Evolutionary conservation across 1,140 invertebrate species (phyloP), one percentile per base, ranked within the genome.

Genomic region (Drosophila watanabei): DNA sequence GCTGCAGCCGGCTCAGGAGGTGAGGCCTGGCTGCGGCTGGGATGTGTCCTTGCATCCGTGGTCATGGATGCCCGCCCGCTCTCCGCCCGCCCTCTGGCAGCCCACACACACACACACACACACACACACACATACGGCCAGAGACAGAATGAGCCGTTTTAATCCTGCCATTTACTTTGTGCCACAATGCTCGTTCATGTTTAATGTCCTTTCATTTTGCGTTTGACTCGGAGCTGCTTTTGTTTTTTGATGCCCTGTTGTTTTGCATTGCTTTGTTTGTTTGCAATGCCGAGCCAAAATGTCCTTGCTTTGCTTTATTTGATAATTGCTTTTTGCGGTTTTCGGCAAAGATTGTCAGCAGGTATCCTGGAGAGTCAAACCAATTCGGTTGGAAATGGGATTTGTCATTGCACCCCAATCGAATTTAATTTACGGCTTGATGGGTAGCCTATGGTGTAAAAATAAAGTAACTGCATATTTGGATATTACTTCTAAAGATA

Each of bases 291-390:
- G 64, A 28, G 64, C 64, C 11, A 37, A 78, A 48, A 54, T 51
- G 18, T 18, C 48, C 63, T 49, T 57, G 13, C 28, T 69, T 46
- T 70, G 76, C 41, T 79, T 71, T 79, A 72, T 79, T 79, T 79
- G 59, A 57, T 79, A 79, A 79, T 79, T 79, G 77, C 76, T 79
- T 79, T 79, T 79, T 79, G 66, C 68, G 66, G 51, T 59, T 79
- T 79, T 52, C 16, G 43, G 24, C 30, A 37, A 57, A 28, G 68
- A 41, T 41, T 41, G 20, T 28, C 18, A 18, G 30, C 35, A 59
- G 43, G n/a, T 30, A 32, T 49, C 14, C 45, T 24, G 30, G 30
- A 16, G 32, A 35, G 24, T 7, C 16, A 39, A 43, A 60, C n/a
- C 35, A 14, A 51, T 43, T 33, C 41, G 54, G 35, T n/a, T 35